Conservation (phyloP, 2,113 vertebrate species). For the Microcebus tavaratra region DNA sequence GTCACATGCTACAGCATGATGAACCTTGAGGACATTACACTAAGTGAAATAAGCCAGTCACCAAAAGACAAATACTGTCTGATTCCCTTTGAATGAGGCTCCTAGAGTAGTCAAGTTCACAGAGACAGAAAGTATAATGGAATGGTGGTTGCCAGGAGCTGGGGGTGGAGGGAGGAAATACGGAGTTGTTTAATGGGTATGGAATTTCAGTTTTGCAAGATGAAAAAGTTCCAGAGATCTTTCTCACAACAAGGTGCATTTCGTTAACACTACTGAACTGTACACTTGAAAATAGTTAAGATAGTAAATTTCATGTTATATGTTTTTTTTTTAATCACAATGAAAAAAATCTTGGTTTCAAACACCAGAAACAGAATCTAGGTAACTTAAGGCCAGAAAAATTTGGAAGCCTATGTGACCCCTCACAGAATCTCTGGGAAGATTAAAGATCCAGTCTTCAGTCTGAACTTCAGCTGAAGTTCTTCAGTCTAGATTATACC, state of each 20-base stretch:
- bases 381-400: neutral
- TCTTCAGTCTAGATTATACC: too few species aligned
- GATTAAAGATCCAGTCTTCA: neutral
- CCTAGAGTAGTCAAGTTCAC: neutral
- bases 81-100: neutral
- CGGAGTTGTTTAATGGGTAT: neutral
- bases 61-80: neutral
- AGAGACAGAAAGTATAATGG: neutral
- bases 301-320: neutral
- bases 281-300: neutral
- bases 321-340: neutral
- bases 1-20: neutral
- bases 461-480: too few species aligned
- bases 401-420: neutral
- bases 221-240: neutral
- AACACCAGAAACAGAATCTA: slow-evolving; percentile 38
- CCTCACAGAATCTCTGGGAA: neutral
- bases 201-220: neutral
- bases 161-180: neutral
- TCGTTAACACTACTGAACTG: neutral
- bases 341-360: neutral
- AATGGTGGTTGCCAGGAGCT: neutral
- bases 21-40: neutral
- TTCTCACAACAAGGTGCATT: neutral
- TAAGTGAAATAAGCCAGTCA: slow-evolving; percentile 5